These are phyloP conservation scores for Spilarctia lutea DNA, from an alignment of 2,888 invertebrate genomes.

Conservation along the genomic window DNA sequence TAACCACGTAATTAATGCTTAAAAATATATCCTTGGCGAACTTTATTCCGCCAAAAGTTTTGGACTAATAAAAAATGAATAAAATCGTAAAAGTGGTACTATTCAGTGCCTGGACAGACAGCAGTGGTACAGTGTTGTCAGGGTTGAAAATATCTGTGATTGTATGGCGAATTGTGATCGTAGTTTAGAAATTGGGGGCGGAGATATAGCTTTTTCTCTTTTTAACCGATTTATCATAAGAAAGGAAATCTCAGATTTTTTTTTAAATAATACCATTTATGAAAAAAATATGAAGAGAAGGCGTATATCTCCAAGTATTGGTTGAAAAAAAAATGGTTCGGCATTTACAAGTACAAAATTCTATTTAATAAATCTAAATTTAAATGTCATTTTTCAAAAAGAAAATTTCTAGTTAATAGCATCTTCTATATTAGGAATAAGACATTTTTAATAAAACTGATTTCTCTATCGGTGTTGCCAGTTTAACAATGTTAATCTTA, in stretches of 20 bases:
- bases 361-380: conserved; percentile 60
- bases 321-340: conserved; percentile 56
- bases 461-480: conserved; percentile 48
- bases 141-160: conserved; percentile 82
- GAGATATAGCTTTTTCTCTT: conserved; percentile 38
- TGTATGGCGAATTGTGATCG: conserved; percentile 76
- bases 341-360: conserved; percentile 83
- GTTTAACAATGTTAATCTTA: conserved; percentile 39
- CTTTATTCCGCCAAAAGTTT: no score
- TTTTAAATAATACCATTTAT: background rate
- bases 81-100: conserved; percentile 9
- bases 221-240: conserved; percentile 2
- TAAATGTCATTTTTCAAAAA: conserved; percentile 55
- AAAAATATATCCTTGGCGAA: background rate
- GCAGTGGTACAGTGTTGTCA: conserved; percentile 61
- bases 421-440: conserved; percentile 50
- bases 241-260: background rate
- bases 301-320: conserved; percentile 38
- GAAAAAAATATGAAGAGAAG: conserved; percentile 22
- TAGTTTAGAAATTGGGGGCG: conserved; percentile 60
- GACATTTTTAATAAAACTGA: conserved; percentile 34
- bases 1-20: background rate
- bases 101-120: conserved; percentile 47
- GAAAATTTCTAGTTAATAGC: conserved; percentile 33
- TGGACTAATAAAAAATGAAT: background rate